Percentiles rank a stretch among this genome's conserved stretches.
Evolutionary conservation across 2,888 invertebrate genomes (phyloP).

Genomic region (Pinctada fucata): DNA sequence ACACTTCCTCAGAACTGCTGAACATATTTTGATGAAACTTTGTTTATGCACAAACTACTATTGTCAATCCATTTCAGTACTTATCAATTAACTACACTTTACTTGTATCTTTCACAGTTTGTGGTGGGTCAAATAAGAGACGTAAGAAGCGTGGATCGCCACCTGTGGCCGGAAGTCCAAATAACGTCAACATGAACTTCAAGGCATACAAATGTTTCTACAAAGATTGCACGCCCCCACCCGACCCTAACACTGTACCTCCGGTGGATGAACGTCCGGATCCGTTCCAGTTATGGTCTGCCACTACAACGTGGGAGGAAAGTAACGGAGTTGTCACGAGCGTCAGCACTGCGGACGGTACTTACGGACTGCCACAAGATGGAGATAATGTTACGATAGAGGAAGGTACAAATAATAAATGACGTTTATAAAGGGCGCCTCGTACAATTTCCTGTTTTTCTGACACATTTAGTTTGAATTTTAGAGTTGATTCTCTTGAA

Average conservation of each 20-base stretch:
- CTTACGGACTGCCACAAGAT: slow-evolving; percentile 16
- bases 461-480: no score
- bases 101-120: neutral
- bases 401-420: neutral
- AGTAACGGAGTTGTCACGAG: neutral
- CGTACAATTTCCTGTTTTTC: no score
- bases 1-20: no score
- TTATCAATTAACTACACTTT: slow-evolving; percentile 5
- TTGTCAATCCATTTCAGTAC: no score
- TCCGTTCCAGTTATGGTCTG: slow-evolving; percentile 51
- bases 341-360: neutral
- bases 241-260: slow-evolving; percentile 45
- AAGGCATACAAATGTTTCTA: slow-evolving; percentile 52
- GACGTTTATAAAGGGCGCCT: no score
- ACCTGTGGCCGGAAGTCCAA: neutral
- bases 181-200: slow-evolving; percentile 2
- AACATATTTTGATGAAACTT: no score
- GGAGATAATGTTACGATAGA: slow-evolving; percentile 19
- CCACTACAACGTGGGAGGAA: slow-evolving; percentile 52
- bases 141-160: neutral
- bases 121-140: neutral
- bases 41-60: no score
- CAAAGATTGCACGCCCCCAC: slow-evolving; percentile 57
- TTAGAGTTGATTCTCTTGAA: no score
- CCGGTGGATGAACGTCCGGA: slow-evolving; percentile 32